phyloP scores from a whole-genome alignment of 2,113 vertebrate genomes.

The Anser brachyrhynchus region DNA sequence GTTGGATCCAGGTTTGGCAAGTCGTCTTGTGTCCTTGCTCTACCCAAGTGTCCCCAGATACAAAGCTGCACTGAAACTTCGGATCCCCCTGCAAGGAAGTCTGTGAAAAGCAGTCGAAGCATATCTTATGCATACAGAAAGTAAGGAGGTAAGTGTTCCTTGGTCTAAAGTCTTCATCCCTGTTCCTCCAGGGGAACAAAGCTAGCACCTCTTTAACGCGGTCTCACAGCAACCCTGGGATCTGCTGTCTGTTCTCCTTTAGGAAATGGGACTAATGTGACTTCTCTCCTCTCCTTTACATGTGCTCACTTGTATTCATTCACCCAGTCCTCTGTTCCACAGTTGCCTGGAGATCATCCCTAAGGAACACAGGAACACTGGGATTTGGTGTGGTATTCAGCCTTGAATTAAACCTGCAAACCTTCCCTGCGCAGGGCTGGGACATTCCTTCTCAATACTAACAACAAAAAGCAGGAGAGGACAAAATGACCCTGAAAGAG shows the following conservation, averaged over 20 bases:
- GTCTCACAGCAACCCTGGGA: background rate
- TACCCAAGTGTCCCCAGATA: background rate
- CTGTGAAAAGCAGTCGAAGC: background rate
- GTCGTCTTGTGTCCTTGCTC: background rate
- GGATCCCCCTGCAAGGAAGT: fast-evolving
- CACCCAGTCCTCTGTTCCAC: background rate
- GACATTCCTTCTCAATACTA: background rate
- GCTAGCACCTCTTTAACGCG: background rate
- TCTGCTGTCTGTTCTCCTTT: background rate
- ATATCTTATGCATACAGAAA: background rate
- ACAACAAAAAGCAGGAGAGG: background rate
- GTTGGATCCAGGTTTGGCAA: background rate
- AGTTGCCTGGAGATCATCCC: background rate
- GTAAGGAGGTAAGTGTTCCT: background rate
- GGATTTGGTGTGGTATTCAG: background rate
- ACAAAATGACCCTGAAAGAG: background rate
- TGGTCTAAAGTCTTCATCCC: background rate
- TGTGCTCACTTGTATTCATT: background rate
- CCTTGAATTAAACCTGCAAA: background rate
- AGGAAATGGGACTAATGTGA: background rate
- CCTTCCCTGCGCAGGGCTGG: background rate
- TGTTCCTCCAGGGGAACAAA: background rate
- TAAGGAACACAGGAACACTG: background rate
- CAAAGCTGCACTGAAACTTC: background rate
- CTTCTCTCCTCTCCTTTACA: background rate